Conservation (phyloP, 2,888 invertebrate species). For the Hyposoter didymator region DNA sequence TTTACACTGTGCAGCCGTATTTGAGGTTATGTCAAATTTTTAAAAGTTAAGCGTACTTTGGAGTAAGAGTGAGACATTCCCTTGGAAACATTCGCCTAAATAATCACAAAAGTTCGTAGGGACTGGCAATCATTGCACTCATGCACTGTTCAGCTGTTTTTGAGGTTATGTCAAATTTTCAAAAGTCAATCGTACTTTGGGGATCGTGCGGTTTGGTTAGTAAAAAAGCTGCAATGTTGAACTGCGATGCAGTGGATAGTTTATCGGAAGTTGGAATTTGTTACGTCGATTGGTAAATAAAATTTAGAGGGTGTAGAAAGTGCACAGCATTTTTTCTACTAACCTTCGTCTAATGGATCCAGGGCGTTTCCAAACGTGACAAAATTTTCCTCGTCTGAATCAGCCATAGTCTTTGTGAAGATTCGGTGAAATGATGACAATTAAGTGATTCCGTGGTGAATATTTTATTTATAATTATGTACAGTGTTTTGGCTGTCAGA, state of each 20-base stretch:
- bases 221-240: not conserved
- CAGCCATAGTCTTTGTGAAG: constrained; percentile 74
- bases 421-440: not conserved
- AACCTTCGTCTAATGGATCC: constrained; percentile 94
- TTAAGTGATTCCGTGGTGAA: not conserved
- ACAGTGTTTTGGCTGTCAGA: constrained; percentile 16
- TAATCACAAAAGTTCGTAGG: not conserved
- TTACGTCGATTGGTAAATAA: not conserved
- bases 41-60: not conserved
- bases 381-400: constrained; percentile 88
- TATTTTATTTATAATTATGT: constrained; percentile 11
- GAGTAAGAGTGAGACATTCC: not conserved
- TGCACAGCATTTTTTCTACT: constrained; percentile 40
- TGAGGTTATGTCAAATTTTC: constrained; percentile 10
- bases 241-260: not conserved
- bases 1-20: not conserved
- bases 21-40: constrained; percentile 20
- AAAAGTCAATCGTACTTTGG: not conserved
- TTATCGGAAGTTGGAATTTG: not conserved
- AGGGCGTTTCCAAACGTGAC: constrained; percentile 92
- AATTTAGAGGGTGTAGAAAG: constrained; percentile 28
- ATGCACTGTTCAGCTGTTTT: not conserved
- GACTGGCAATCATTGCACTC: not conserved
- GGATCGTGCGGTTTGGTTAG: not conserved
- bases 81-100: not conserved